These are phyloP conservation scores for Phainopepla nitens DNA, from an alignment of 2,113 vertebrate genomes.

Conservation along the genomic window DNA sequence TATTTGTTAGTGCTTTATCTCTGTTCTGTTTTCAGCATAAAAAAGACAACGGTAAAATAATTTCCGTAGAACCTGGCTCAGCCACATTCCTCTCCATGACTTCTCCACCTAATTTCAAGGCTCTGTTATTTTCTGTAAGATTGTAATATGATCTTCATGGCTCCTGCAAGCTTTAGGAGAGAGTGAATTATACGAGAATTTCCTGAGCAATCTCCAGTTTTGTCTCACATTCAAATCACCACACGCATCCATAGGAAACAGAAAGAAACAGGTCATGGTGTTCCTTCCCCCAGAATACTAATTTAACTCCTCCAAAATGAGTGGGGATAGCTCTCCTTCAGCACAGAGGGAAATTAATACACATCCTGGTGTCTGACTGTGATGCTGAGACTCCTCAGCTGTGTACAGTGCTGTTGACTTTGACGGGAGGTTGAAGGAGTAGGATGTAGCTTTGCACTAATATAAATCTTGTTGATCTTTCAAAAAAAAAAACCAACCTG, in stretches of 20 bases:
- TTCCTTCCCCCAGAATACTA: background rate
- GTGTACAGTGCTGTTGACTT: background rate
- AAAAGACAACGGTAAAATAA: background rate
- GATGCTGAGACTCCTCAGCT: background rate
- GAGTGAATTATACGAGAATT: background rate
- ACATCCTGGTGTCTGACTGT: background rate
- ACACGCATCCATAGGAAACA: background rate
- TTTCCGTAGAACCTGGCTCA: background rate
- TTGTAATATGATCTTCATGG: background rate
- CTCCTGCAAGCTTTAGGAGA: background rate
- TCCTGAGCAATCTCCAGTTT: background rate
- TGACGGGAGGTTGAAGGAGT: background rate
- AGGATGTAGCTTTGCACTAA: background rate
- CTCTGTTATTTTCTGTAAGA: background rate
- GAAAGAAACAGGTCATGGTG: background rate
- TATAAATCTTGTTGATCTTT: background rate
- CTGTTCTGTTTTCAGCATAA: background rate
- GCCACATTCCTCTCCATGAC: background rate
- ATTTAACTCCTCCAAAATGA: background rate
- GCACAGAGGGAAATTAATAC: background rate
- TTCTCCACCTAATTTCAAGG: constrained; percentile 6
- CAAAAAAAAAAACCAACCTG: fast-evolving
- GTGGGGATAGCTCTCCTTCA: background rate
- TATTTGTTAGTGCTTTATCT: background rate
- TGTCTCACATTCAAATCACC: background rate